phyloP scores from a whole-genome alignment of 2,888 invertebrate genomes.

The Drosophila silvestris region DNA sequence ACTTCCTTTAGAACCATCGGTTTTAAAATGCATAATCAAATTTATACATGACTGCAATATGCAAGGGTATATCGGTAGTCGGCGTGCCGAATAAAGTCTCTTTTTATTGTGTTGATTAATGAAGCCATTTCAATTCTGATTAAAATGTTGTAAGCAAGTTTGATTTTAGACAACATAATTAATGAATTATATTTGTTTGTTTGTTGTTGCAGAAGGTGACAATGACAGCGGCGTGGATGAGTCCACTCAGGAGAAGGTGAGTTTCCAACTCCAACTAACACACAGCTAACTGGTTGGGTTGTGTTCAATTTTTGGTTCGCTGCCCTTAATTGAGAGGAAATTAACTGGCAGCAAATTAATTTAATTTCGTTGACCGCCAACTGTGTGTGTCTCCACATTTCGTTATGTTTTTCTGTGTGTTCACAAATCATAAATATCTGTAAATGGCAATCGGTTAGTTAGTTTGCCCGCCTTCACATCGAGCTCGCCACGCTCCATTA shows the following conservation, averaged over 20 bases:
- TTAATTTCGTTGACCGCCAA: constrained; percentile 54
- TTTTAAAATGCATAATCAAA: neutral
- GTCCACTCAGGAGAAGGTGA: constrained; percentile 92
- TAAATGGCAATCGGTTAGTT: constrained; percentile 67
- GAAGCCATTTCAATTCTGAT: constrained; percentile 45
- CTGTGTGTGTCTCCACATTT: constrained; percentile 34
- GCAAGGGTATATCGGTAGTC: neutral
- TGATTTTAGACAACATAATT: constrained; percentile 5
- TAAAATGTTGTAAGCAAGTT: neutral
- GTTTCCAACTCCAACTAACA: constrained; percentile 71
- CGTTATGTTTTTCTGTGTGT: constrained; percentile 22
- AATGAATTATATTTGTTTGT: constrained; percentile 9
- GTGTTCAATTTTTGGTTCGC: constrained; percentile 36
- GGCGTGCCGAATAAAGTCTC: neutral
- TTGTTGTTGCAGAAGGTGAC: constrained; percentile 89
- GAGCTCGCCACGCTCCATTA: constrained; percentile 70
- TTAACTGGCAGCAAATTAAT: constrained; percentile 60
- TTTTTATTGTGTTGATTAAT: constrained; percentile 20
- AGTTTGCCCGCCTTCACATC: constrained; percentile 40
- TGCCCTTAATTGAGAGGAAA: constrained; percentile 59
- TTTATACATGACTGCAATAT: neutral
- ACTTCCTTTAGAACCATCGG: neutral
- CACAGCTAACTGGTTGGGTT: neutral
- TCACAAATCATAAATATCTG: constrained; percentile 82
- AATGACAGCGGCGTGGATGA: constrained; percentile 94